Conservation (phyloP, 2,797 vertebrate genomes). For the Chrysolophus pictus region DNA sequence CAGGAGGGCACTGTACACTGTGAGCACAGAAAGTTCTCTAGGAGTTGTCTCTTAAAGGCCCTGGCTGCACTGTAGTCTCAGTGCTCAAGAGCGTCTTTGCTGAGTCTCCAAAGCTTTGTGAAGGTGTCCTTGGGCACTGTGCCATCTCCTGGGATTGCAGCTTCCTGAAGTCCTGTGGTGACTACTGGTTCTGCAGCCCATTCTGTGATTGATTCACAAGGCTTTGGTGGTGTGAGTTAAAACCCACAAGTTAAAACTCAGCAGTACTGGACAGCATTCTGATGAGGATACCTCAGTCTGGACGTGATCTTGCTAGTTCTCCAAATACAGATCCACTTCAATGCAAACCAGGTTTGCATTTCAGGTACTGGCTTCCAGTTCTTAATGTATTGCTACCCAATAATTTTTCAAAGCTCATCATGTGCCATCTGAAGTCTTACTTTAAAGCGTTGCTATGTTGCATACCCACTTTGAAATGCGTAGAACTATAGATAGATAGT, state of each 20-base stretch:
- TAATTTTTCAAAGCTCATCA: not conserved
- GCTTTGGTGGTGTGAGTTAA: not conserved
- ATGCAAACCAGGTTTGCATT: not conserved
- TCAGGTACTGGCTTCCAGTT: not conserved
- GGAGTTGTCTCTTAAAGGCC: not conserved
- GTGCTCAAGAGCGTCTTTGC: not conserved
- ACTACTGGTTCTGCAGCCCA: not conserved
- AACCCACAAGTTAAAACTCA: not conserved
- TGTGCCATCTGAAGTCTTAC: constrained; percentile 1
- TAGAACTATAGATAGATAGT: constrained; percentile 78
- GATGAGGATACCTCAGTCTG: not conserved
- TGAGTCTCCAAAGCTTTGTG: not conserved
- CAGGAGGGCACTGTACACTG: not conserved
- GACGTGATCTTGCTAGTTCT: not conserved
- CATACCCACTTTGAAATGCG: constrained; percentile 71
- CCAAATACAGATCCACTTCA: not conserved
- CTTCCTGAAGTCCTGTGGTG: not conserved
- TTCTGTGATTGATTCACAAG: not conserved
- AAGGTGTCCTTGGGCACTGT: not conserved
- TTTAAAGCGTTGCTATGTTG: constrained; percentile 33
- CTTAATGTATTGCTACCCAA: not conserved
- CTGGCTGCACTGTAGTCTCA: not conserved
- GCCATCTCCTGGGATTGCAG: not conserved
- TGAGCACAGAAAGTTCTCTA: not conserved
- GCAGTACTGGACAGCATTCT: not conserved